Percentiles rank a stretch among this genome's conserved stretches.
Conservation (phyloP, 2,113 vertebrate genomes). For the Nibea coibor region DNA sequence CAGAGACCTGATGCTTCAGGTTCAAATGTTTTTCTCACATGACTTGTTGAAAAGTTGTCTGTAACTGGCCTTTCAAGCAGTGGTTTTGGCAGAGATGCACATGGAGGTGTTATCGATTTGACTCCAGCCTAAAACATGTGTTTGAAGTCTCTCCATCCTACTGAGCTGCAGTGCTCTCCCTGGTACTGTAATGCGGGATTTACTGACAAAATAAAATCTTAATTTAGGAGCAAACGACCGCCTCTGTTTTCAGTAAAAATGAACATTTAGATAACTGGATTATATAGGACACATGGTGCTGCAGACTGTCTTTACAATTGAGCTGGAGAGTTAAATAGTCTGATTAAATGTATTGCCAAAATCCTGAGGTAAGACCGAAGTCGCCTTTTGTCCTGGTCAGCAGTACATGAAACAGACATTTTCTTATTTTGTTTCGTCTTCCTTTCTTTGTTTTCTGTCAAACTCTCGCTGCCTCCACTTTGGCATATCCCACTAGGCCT, state of each 20-base stretch:
- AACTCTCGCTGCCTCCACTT: slow-evolving; percentile 53
- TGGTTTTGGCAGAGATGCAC: slow-evolving; percentile 62
- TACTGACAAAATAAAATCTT: slow-evolving; percentile 50
- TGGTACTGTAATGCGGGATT: slow-evolving; percentile 40
- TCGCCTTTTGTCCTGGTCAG: slow-evolving; percentile 2
- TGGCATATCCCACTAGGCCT: slow-evolving; percentile 71
- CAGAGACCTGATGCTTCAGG: not conserved
- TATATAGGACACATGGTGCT: not conserved
- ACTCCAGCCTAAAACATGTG: slow-evolving; percentile 56
- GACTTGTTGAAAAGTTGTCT: slow-evolving; percentile 34
- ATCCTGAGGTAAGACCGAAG: not conserved
- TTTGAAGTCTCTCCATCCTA: slow-evolving; percentile 57
- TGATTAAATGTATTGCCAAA: not conserved
- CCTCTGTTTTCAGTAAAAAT: slow-evolving; percentile 14
- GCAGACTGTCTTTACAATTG: not conserved
- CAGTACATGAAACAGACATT: slow-evolving; percentile 14
- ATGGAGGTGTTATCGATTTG: slow-evolving; percentile 72
- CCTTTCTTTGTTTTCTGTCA: slow-evolving; percentile 41
- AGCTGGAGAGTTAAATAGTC: not conserved
- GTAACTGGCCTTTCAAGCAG: slow-evolving; percentile 11
- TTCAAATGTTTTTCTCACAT: slow-evolving; percentile 21
- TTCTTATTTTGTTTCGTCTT: slow-evolving; percentile 30
- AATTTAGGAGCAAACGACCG: slow-evolving; percentile 15
- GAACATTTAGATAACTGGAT: not conserved
- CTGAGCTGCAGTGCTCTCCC: slow-evolving; percentile 48